Evolutionary conservation across 2,797 vertebrate species (phyloP), one percentile per base, ranked within the genome.

Genomic region (Heliangelus exortis): DNA sequence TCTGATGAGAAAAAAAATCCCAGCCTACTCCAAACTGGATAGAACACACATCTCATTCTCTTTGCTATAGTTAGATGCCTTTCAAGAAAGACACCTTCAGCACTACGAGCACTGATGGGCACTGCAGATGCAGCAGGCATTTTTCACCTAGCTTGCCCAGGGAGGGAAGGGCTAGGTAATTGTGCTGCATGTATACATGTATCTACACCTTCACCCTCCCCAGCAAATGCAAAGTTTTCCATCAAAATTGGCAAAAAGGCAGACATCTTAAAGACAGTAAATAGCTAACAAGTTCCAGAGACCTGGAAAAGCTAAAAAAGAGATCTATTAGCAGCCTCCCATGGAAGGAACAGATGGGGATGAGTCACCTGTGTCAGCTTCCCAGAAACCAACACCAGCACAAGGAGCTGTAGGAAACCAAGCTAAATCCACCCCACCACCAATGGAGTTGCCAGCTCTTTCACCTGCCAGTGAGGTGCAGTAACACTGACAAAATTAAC

Each of bases 171-270:
- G 23, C 39, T 13, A 10, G 39, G 23, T 15, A 83, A 74, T 51
- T 0, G 0, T 53, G 12, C 33, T 47, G 5, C 36, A 45, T 25
- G 4, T 25, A 15, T 8, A 16, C 0, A 0, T 26, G n/a, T 14
- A 61, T 9, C 28, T 34, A 11, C 0, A 0, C 23, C 19, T 67
- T 29, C 14, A 59, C 29, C 28, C 19, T 73, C 25, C 7, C 22
- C 57, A 74, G 22, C 19, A 68, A 74, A 83, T 7, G 7, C 0
- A 6, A 79, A n/a, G 54, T 68, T 81, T 78, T 85, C n/a, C 34
- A 58, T 33, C 20, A 31, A 39, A 43, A 51, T 39, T 77, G 54
- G 74, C 29, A 87, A 80, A 67, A 89, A 80, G 15, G 10, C 11
- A 74, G 51, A 29, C 47, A 73, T 19, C 7, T 71, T 57, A 50